Base-by-base conservation (phyloP, 2,113 vertebrate genomes). In the Solenodon paradoxus region DNA sequence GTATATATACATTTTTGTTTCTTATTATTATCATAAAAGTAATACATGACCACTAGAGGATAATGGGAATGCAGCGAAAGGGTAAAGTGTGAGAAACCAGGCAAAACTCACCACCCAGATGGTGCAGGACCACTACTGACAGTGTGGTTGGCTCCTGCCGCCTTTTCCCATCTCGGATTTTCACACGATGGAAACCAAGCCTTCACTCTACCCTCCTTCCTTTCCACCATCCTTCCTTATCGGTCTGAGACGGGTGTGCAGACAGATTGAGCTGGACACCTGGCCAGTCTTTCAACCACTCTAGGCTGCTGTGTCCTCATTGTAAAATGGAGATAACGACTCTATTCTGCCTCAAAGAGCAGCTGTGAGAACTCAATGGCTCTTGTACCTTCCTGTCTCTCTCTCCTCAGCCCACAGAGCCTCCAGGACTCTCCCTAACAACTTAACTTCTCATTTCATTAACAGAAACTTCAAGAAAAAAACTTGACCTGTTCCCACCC, bases 311-410 rank as follows among this genome's bases (percentile, higher is more conserved):
- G 6, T 2, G 28, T 74, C 86, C 80, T 63, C 38, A 5, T 55
- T 55, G 26, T 24, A 15, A 40, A 2, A 24, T 0, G 11, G 69
- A 61, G 61, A 35, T 3, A 32, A 68, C 9, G 9, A 19, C 32
- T 61, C 38, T 32, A 2, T 57, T 55, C 15, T 28, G 42, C 32
- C 64, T 66, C 72, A 13, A 4, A 71, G 20, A 32, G 30, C 30
- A 7, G 15, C 30, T 9, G 0, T 3, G 81, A 49, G 38, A 64
- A 57, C 7, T 7, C 47, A 38, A 1, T 0, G 40, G 7, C 17
- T 7, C 28, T 64, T 24, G 15, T 0, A 10, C 57, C 64, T 47
- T 20, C 63, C 17, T 9, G 9, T 24, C 22, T 6, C 42, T 51
- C 61, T 0, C 11, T 30, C 38, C 40, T 89, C 40, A 66, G 57